These are phyloP conservation scores for Trichonephila clavata DNA, from an alignment of 1,140 invertebrate genomes.

Conservation along the genomic window DNA sequence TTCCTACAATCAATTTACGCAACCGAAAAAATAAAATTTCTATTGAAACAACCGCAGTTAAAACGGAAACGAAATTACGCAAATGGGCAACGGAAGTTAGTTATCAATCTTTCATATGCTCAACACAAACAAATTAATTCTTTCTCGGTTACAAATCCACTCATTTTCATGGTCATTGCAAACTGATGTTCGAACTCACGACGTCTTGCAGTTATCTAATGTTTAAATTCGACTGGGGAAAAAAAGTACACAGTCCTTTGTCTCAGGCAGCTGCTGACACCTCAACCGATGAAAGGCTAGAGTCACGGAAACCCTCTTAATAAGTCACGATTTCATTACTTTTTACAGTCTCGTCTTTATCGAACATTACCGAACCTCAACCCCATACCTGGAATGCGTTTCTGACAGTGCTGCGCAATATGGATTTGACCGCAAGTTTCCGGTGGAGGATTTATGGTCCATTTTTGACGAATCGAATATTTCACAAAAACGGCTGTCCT, in stretches of 20 bases:
- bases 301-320: conserved; percentile 19
- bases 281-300: conserved; percentile 5
- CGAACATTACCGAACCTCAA: background rate
- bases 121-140: background rate
- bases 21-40: too few species aligned
- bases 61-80: background rate
- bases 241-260: background rate
- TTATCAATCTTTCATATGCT: background rate
- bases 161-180: background rate
- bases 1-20: too few species aligned
- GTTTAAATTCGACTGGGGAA: conserved; percentile 13
- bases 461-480: background rate
- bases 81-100: background rate
- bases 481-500: background rate
- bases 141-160: background rate
- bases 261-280: conserved; percentile 45
- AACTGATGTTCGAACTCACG: background rate
- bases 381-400: background rate
- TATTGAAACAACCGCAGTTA: background rate
- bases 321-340: conserved; percentile 53
- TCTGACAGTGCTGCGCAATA: background rate
- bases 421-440: conserved; percentile 27
- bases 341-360: background rate
- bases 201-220: background rate
- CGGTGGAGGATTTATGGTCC: conserved; percentile 19